A percentile compares a stretch with the other conserved stretches of the same genome.
phyloP scores from a whole-genome alignment of 2,113 vertebrate genomes.

The Cyphomyrus plagiostoma region DNA sequence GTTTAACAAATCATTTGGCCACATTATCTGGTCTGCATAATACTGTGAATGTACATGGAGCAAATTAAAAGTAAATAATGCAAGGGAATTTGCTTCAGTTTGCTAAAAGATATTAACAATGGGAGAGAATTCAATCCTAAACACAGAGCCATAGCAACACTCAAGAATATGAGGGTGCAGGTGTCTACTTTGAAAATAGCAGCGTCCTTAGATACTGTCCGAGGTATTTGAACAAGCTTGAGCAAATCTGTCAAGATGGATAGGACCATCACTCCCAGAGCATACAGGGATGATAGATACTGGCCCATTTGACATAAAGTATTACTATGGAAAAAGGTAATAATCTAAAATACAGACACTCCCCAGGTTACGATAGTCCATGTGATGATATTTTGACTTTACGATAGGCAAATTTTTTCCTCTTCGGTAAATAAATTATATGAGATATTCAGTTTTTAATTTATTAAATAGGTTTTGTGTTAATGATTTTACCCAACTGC shows the following conservation, averaged over 20 bases:
- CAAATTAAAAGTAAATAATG: too few species aligned
- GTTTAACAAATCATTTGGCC: background rate
- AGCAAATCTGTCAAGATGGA: background rate
- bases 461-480: too few species aligned
- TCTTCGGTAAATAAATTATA: too few species aligned
- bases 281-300: background rate
- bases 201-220: background rate
- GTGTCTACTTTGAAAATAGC: background rate
- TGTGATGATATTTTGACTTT: too few species aligned
- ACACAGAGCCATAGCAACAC: constrained; percentile 16
- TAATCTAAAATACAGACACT: background rate
- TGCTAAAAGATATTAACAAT: background rate
- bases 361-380: too few species aligned
- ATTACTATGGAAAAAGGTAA: background rate
- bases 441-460: too few species aligned
- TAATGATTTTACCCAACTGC: too few species aligned
- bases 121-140: constrained; percentile 23
- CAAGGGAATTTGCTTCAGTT: background rate
- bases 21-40: background rate
- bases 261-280: background rate
- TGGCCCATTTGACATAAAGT: background rate
- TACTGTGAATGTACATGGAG: too few species aligned
- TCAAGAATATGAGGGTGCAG: background rate
- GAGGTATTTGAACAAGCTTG: background rate
- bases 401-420: too few species aligned